Percentiles rank a stretch among this genome's conserved stretches.
Conservation (phyloP, 2,888 invertebrate species). For the Drosophila rellima region DNA sequence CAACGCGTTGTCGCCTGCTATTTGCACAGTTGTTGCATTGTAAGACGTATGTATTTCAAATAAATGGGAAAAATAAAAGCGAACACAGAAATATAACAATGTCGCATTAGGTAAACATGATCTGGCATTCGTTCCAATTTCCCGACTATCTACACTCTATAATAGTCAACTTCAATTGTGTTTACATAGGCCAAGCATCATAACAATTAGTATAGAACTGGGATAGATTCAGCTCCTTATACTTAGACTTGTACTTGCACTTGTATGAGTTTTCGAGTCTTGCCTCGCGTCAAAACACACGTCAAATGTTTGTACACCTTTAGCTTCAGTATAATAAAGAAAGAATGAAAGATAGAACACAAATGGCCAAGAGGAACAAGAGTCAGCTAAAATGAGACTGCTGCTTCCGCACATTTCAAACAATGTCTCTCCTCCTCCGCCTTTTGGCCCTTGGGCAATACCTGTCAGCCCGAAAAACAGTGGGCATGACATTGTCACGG, state of each 20-base stretch:
- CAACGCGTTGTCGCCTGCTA: slow-evolving; percentile 71
- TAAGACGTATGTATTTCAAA: slow-evolving; percentile 65
- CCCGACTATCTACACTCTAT: slow-evolving; percentile 50
- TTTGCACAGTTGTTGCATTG: slow-evolving; percentile 81
- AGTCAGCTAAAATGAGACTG: slow-evolving; percentile 50
- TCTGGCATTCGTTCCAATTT: slow-evolving; percentile 80
- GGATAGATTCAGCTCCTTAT: slow-evolving; percentile 31
- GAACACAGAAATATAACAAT: slow-evolving; percentile 71
- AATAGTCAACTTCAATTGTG: slow-evolving; percentile 64
- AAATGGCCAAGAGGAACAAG: slow-evolving; percentile 40
- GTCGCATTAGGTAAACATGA: slow-evolving; percentile 79
- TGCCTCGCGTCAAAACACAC: slow-evolving; percentile 83
- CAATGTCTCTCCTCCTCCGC: slow-evolving; percentile 50
- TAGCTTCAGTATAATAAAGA: slow-evolving; percentile 23
- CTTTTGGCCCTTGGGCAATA: slow-evolving; percentile 51
- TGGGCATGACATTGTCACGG: slow-evolving; percentile 72
- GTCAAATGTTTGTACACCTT: slow-evolving; percentile 83
- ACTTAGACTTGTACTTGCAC: background rate
- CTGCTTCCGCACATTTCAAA: slow-evolving; percentile 72
- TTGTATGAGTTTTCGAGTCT: slow-evolving; percentile 8
- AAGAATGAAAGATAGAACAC: slow-evolving; percentile 32
- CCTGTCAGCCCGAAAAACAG: slow-evolving; percentile 58
- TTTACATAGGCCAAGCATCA: slow-evolving; percentile 68
- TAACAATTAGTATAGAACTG: slow-evolving; percentile 66
- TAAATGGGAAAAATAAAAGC: slow-evolving; percentile 66